Evolutionary conservation across 1,140 invertebrate species (phyloP), one percentile per base, ranked within the genome.

Genomic region (Euglossa dilemma): DNA sequence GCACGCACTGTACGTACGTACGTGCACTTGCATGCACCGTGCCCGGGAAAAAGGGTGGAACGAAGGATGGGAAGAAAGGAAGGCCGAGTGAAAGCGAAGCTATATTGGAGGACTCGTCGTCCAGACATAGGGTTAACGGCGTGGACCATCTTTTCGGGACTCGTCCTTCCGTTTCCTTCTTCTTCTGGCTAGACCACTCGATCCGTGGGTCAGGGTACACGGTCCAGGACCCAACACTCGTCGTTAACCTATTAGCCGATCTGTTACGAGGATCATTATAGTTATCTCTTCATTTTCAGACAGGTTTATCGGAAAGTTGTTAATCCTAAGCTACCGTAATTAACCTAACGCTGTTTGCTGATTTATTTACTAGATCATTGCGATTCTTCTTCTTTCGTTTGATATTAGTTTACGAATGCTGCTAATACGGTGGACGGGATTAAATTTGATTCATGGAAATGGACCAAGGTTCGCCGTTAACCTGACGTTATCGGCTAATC

Each of bases 1-100:
- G 69, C 78, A 82, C 78, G 82, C 77, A 87, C 79, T 76, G 59
- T 76, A 84, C 67, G 75, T 73, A n/a, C 59, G 61, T 66, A 52
- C 61, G 25, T 25, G 61, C 50, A 28, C 56, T 70, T 47, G 74
- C 72, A 77, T 67, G 52, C 47, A 23, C 54, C n/a, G 18, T 28
- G 66, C 12, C 36, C 36, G 36, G 72, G 36, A 78, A 75, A n/a
- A 69, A 45, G 50, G 59, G 59, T 67, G 47, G 73, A 85, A 74
- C 18, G 54, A 54, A 74, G 73, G 52, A 74, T n/a, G 70, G n/a
- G 12, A 45, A 23, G 67, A 23, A n/a, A 70, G 57, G 54, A 57
- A n/a, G 56, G 54, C 18, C 23, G n/a, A 7, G 18, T 47, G 14
- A 57, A 71, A 57, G 56, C 57, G 59, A 69, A 20, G 66, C 56